Conservation (phyloP, 2,888 invertebrate species). For the Anticlea derivata region DNA sequence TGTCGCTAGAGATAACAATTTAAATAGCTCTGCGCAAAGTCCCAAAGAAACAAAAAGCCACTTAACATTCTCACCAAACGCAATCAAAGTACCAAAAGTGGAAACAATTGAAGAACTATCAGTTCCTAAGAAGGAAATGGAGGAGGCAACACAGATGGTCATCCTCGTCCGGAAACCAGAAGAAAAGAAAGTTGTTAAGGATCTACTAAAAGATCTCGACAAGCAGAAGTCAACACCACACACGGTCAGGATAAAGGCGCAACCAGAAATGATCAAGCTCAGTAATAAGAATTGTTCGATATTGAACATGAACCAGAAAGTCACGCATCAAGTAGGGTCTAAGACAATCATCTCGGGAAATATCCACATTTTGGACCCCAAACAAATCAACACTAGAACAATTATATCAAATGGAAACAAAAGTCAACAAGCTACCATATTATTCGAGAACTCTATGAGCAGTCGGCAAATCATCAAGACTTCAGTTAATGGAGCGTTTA, state of each 20-base stretch:
- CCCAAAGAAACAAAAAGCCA: conserved; percentile 88
- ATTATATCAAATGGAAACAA: conserved; percentile 76
- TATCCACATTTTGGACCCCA: conserved; percentile 80
- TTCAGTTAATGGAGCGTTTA: conserved; percentile 68
- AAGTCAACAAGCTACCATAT: conserved; percentile 76
- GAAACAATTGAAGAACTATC: conserved; percentile 60
- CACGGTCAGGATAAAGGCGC: conserved; percentile 73
- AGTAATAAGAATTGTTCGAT: conserved; percentile 77
- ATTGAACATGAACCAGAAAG: conserved; percentile 74
- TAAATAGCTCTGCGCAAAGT: conserved; percentile 78
- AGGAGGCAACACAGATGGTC: conserved; percentile 80
- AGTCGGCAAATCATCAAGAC: conserved; percentile 80
- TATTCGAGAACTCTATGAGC: conserved; percentile 77
- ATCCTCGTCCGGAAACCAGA: conserved; percentile 73
- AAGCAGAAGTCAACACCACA: conserved; percentile 56
- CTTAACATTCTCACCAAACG: conserved; percentile 88
- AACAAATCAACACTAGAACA: conserved; percentile 72
- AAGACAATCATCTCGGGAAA: conserved; percentile 82
- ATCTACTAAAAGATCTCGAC: conserved; percentile 85
- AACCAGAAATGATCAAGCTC: conserved; percentile 73
- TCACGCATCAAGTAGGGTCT: conserved; percentile 71
- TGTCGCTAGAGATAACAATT: conserved; percentile 58
- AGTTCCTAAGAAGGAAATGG: conserved; percentile 55
- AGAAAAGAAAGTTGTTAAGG: conserved; percentile 85
- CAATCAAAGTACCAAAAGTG: conserved; percentile 85